A percentile compares a stretch with the other conserved stretches of the same genome.
Evolutionary conservation across 2,888 invertebrate genomes (phyloP).

Genomic region (Tetragnatha montana): DNA sequence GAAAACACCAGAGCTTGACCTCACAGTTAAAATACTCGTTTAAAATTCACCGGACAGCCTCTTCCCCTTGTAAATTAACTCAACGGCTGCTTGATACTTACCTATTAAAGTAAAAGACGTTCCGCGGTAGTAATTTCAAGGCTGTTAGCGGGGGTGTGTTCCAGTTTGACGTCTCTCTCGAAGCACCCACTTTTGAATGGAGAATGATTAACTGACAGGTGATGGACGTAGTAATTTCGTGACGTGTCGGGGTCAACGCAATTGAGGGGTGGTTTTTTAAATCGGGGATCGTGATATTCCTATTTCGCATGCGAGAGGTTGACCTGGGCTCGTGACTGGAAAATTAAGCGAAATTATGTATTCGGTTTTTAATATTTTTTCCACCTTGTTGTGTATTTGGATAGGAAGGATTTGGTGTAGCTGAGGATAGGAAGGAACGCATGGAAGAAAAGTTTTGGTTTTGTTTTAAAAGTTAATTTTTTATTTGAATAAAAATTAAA

Average conservation of each 20-base stretch:
- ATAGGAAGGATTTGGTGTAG: background rate
- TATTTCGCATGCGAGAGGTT: background rate
- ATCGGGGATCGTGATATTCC: background rate
- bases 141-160: background rate
- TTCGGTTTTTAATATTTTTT: background rate
- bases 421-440: background rate
- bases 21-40: background rate
- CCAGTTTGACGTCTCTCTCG: slow-evolving; percentile 2
- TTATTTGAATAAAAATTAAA: background rate
- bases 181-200: slow-evolving; percentile 12
- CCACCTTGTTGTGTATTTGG: background rate
- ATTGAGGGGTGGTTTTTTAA: background rate
- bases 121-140: background rate
- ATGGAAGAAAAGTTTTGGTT: background rate
- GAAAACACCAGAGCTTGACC: background rate
- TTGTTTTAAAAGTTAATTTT: background rate
- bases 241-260: background rate
- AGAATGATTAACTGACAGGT: slow-evolving; percentile 31
- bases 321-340: background rate
- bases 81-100: background rate
- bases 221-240: slow-evolving; percentile 41
- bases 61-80: background rate
- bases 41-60: background rate
- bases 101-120: background rate
- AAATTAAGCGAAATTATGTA: background rate